Base-by-base conservation (phyloP, 2,888 invertebrate genomes). In the Clunio marinus region DNA sequence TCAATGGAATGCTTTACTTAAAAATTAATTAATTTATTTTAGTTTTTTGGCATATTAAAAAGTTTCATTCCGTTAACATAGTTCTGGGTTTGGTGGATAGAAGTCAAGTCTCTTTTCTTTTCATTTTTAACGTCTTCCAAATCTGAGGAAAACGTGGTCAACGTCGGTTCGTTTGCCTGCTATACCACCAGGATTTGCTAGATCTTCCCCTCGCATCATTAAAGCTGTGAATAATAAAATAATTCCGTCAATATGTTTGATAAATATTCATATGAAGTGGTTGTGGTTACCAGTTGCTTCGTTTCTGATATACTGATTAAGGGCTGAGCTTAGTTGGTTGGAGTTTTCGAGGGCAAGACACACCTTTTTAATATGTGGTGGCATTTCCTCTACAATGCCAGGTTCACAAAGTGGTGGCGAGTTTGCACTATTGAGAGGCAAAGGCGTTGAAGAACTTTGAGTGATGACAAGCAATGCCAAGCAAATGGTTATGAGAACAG, bases 111-210 rank as follows among this genome's bases (percentile, higher is more conserved):
- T 13, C 5, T 4, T 4, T 4, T 57, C 15, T 45, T 17, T 3
- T 45, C 4, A 45, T 3, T 28, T 15, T 24, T 66, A 66, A 25
- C 66, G 66, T 77, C 88, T 86, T 69, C 93, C 93, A 77, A 93
- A 93, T 75, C 93, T 88, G 73, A 93, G 84, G 81, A 93, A 93
- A 69, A 93, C 91, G 80, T 93, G 93, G 74, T 93, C 92, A 60
- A 92, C 63, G 35, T 63, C 58, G 24, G 65, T 57, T 46, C 69
- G 15, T 32, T 57, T 57, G 24, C 62, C 70, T 13, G 69, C 37
- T 1, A 62, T 41, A 20, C 62, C n/a, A n/a, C n/a, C 51, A 60
- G 58, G 35, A 45, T 32, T 28, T 15, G 24, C 70, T 32, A 76
- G 71, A 70, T 78, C 78, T 41, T 78, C 78, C 0, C 76, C 74